Evolutionary conservation across 2,888 invertebrate genomes (phyloP).

Genomic region (Apamea crenata): DNA sequence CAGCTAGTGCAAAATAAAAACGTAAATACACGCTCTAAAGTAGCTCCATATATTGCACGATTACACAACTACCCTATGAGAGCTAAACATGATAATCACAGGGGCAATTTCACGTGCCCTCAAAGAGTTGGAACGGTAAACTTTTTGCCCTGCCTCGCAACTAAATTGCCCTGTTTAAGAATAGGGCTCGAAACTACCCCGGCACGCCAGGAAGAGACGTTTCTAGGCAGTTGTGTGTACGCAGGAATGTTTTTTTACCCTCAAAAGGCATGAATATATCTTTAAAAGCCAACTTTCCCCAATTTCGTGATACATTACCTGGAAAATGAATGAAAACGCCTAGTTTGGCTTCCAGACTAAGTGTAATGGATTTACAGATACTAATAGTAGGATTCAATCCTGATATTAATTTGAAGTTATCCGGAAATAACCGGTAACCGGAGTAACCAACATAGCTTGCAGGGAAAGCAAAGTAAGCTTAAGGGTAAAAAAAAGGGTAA

Average conservation of each 20-base stretch:
- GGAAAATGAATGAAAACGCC: background rate
- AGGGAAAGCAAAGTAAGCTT: too few relatives aligned
- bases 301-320: background rate
- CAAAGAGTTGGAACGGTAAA: conserved; percentile 47
- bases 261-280: background rate
- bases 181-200: conserved; percentile 23
- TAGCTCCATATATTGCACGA: conserved; percentile 1
- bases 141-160: conserved; percentile 34
- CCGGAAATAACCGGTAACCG: too few relatives aligned
- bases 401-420: too few relatives aligned
- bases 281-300: background rate
- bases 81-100: conserved; percentile 26
- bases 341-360: background rate
- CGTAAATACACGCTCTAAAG: background rate
- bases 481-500: too few relatives aligned
- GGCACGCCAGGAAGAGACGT: background rate
- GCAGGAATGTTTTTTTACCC: background rate
- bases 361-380: background rate
- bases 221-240: too few relatives aligned
- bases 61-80: conserved; percentile 6
- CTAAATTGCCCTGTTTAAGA: conserved; percentile 37
- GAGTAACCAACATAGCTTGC: too few relatives aligned
- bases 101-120: conserved; percentile 41
- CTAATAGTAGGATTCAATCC: background rate
- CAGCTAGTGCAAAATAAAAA: background rate